Conservation (phyloP, 2,113 vertebrate species). For the Ceratotherium simum region DNA sequence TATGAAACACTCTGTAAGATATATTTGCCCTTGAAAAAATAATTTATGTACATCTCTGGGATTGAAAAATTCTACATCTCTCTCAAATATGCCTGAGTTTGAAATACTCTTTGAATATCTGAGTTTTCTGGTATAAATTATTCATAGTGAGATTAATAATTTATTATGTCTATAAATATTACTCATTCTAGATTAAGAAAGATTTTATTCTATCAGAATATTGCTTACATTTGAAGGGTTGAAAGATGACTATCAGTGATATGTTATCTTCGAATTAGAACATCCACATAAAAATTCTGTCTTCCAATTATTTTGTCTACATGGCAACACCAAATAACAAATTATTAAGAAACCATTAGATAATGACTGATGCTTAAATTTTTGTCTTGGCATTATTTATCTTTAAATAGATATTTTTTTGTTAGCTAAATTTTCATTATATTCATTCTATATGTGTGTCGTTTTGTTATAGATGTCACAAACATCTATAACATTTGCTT, state of each 20-base stretch:
- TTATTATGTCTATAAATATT: constrained; percentile 59
- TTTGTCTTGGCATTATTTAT: not conserved
- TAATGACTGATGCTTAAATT: not conserved
- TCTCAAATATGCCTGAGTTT: constrained; percentile 43
- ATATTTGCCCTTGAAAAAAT: constrained; percentile 46
- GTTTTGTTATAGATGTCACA: not conserved
- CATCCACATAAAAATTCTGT: not conserved
- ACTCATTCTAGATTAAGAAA: constrained; percentile 47
- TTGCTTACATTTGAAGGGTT: not conserved
- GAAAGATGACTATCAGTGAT: not conserved
- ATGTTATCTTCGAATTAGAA: not conserved
- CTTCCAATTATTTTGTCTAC: not conserved
- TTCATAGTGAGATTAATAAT: constrained; percentile 67
- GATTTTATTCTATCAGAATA: not conserved
- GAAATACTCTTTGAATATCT: constrained; percentile 41
- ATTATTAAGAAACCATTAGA: not conserved
- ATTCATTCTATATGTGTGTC: not conserved
- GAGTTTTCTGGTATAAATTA: constrained; percentile 64
- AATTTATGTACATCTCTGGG: constrained; percentile 1
- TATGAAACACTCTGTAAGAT: constrained; percentile 35
- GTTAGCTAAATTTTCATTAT: not conserved
- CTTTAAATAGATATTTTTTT: not conserved
- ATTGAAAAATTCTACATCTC: constrained; percentile 20
- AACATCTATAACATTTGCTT: not conserved
- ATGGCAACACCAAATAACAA: not conserved